Base-by-base conservation (phyloP, 2,797 vertebrate genomes). In the Melopsittacus undulatus region DNA sequence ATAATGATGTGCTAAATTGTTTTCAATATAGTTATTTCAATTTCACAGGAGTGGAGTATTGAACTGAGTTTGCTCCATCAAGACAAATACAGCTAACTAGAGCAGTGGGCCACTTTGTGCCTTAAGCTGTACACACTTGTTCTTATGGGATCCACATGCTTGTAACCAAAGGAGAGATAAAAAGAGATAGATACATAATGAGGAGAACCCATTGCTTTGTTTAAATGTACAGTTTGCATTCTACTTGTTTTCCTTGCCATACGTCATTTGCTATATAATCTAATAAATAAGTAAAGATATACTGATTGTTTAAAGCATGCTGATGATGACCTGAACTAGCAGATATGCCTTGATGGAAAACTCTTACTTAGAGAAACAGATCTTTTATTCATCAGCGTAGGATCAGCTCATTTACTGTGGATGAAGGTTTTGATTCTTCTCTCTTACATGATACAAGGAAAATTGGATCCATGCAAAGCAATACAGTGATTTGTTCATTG, bases 231-330 rank as follows among this genome's bases (percentile, higher is more conserved):
- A 64, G 79, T 74, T 90, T 83, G 82, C 83, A 67, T 45, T 68
- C 43, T 38, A 79, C 56, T 84, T 94, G 79, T 92, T 92, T 94
- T 83, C 66, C 77, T 96, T 94, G 91, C 87, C 77, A 20, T 76
- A 38, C 1, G 1, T 70, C 87, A 63, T 94, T 94, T 90, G 73
- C 74, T 80, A 18, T 66, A 79, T 88, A 81, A 94, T 82, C 85
- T 86, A 90, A 94, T 52, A 94, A 95, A 91, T 94, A 95, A 96
- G 92, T 86, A 95, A 86, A 95, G 63, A 74, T 77, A 74, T 77
- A 48, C 24, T 38, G 77, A 87, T 84, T 86, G 80, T 91, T 84
- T 86, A 80, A 92, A 88, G 61, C 54, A 45, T 38, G 80, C 80
- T 52, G 85, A 59, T 63, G 87, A 91, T 88, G 91, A 92, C 79